phyloP scores from a whole-genome alignment of 2,113 vertebrate species.

The Motacilla tschutschensis region DNA sequence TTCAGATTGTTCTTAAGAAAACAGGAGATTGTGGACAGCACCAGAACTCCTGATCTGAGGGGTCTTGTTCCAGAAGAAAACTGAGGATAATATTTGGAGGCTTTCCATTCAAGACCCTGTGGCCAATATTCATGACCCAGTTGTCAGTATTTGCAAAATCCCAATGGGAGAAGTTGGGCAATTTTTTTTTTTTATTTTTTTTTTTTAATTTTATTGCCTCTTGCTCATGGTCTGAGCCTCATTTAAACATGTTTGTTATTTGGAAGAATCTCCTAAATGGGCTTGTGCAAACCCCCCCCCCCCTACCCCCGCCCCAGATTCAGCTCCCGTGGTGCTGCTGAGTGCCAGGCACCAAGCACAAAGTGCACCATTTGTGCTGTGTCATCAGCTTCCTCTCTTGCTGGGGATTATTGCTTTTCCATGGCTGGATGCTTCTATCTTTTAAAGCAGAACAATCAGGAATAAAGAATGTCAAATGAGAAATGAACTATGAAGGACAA shows the following conservation, averaged over 20 bases:
- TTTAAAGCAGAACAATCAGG: slow-evolving; percentile 58
- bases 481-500: slow-evolving; percentile 64
- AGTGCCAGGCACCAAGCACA: neutral
- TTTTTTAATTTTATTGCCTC: neutral
- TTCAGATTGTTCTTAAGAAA: neutral
- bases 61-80: neutral
- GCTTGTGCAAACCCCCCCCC: neutral
- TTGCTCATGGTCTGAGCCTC: neutral
- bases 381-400: slow-evolving; percentile 43
- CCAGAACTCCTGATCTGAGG: neutral
- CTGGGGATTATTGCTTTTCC: slow-evolving; percentile 51
- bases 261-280: neutral
- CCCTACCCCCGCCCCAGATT: neutral
- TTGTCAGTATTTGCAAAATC: neutral
- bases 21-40: neutral
- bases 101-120: neutral
- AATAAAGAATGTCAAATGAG: slow-evolving; percentile 54
- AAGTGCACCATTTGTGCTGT: slow-evolving; percentile 34
- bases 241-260: neutral
- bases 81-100: neutral
- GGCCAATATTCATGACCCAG: neutral
- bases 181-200: neutral
- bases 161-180: neutral
- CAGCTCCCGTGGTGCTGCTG: neutral
- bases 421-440: slow-evolving; percentile 53